phyloP scores from a whole-genome alignment of 2,888 invertebrate species.

The Cremastinae sp. region DNA sequence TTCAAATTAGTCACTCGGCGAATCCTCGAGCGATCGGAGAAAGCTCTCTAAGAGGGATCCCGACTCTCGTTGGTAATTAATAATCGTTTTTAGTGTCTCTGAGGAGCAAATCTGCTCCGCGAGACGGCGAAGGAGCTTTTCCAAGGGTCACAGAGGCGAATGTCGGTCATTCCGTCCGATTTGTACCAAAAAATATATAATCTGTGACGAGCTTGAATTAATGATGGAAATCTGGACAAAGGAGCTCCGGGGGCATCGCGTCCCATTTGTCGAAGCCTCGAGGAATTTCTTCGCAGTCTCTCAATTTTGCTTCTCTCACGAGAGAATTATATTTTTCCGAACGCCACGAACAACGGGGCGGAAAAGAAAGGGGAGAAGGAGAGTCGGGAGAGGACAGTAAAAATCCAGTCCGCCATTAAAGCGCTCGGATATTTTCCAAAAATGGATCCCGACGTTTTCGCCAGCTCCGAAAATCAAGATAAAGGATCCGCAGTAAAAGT shows the following conservation, averaged over 20 bases:
- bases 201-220: no score
- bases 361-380: not conserved
- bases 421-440: not conserved
- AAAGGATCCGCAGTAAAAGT: constrained; percentile 5
- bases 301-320: no score
- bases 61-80: constrained; percentile 51
- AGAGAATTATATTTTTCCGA: no score
- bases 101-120: constrained; percentile 27
- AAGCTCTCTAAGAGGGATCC: not conserved
- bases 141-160: no score
- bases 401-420: no score
- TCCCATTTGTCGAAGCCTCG: no score
- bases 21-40: no score
- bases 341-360: not conserved
- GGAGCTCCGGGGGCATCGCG: not conserved
- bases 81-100: constrained; percentile 44
- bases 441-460: constrained; percentile 3
- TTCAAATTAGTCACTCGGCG: no score
- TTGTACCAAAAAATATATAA: no score
- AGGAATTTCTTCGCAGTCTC: no score
- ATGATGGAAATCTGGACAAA: not conserved
- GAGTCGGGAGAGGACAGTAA: no score
- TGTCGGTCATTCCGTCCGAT: no score
- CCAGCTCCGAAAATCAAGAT: not conserved
- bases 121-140: not conserved